Evolutionary conservation across 2,113 vertebrate species (phyloP).

Genomic region (Bujurquina vittata): DNA sequence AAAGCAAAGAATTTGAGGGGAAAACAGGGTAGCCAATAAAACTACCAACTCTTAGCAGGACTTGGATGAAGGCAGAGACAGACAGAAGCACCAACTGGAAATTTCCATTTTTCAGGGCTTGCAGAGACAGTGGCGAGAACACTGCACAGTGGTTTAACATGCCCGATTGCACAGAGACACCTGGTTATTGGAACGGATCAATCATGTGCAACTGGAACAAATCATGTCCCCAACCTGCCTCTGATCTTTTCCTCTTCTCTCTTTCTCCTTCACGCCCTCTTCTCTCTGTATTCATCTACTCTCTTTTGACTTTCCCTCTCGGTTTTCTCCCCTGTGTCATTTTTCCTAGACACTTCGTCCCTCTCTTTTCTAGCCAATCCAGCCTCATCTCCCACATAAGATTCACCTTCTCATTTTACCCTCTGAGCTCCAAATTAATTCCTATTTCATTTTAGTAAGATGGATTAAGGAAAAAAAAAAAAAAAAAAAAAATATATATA

Average conservation of each 20-base stretch:
- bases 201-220: slow-evolving; percentile 61
- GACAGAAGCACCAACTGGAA: slow-evolving; percentile 7
- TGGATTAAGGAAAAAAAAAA: slow-evolving; percentile 45
- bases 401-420: background rate
- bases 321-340: background rate
- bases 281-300: background rate
- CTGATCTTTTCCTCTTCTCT: background rate
- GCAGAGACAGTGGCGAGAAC: background rate
- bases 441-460: slow-evolving; percentile 32
- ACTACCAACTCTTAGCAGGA: background rate
- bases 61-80: background rate
- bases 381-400: background rate
- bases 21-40: background rate
- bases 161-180: slow-evolving; percentile 33
- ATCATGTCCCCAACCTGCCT: slow-evolving; percentile 18
- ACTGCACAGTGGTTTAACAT: slow-evolving; percentile 17
- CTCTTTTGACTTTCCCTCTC: background rate
- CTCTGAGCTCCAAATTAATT: slow-evolving; percentile 8
- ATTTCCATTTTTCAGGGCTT: slow-evolving; percentile 10
- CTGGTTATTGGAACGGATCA: slow-evolving; percentile 44
- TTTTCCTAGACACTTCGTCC: background rate
- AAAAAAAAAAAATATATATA: slow-evolving; percentile 33
- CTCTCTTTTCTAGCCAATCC: slow-evolving; percentile 14
- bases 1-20: background rate
- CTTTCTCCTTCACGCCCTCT: slow-evolving; percentile 21